Evolutionary conservation across 2,113 vertebrate genomes (phyloP).

Genomic region (Pionites leucogaster): DNA sequence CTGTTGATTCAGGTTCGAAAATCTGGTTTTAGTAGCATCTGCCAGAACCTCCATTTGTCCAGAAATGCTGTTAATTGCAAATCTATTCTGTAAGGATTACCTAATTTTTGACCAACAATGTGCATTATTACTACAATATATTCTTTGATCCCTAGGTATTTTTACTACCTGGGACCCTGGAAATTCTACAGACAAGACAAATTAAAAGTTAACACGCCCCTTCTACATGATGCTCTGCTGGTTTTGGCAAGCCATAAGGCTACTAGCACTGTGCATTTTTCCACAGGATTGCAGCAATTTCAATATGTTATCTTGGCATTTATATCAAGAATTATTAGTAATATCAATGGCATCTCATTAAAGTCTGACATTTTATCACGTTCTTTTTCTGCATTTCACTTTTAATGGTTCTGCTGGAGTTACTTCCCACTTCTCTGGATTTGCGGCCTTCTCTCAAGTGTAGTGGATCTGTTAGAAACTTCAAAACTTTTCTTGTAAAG

Average conservation of each 20-base stretch:
- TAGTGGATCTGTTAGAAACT: background rate
- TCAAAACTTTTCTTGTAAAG: background rate
- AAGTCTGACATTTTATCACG: background rate
- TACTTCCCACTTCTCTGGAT: background rate
- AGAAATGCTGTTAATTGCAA: background rate
- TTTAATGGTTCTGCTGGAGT: background rate
- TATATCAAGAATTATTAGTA: background rate
- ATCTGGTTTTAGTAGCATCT: background rate
- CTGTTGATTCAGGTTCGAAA: background rate
- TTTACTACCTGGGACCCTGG: background rate
- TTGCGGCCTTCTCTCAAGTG: background rate
- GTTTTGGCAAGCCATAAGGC: background rate
- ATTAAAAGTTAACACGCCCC: background rate
- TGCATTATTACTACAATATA: background rate
- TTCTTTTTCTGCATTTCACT: background rate
- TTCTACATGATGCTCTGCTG: background rate
- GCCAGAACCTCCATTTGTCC: background rate
- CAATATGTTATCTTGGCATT: background rate
- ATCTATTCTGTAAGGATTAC: background rate
- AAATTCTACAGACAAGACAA: background rate
- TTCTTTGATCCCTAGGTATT: background rate
- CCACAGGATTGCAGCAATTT: background rate
- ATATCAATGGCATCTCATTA: background rate
- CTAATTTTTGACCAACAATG: background rate
- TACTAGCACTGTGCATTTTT: background rate